Evolutionary conservation across 2,888 invertebrate genomes (phyloP), one percentile per base, ranked within the genome.

Genomic region (Villa cingulata): DNA sequence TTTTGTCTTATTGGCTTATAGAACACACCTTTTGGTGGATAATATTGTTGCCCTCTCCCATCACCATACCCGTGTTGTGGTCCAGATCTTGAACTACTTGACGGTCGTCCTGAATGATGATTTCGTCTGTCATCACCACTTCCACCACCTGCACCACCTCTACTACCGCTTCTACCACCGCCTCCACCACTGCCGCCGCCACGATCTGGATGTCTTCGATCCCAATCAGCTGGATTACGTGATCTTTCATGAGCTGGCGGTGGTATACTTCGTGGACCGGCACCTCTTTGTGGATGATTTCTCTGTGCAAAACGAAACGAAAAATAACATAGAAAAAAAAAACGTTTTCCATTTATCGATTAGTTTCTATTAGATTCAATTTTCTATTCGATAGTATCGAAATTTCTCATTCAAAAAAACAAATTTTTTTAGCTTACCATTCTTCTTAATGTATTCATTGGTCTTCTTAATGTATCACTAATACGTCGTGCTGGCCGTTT

Each of bases 401-500:
- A n/a, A n/a, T n/a, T n/a, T n/a, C n/a, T n/a, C n/a, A n/a, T n/a
- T 41, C 23, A 20, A 18, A 37, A n/a, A n/a, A n/a, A n/a, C n/a
- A n/a, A 16, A 20, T 14, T 14, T 29, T 47, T 20, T 14, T 23
- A 18, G 37, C 66, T 70, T 64, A 83, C 84, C 87, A 92, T 91
- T 72, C 91, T 76, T 55, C 90, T 74, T 49, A 92, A 70, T 40
- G 92, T 92, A 66, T 88, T 87, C 81, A 92, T 91, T 29, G 92
- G 92, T 55, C 88, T 78, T 37, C 91, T 76, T 23, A 92, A 71
- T 6, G 94, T 92, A 64, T 96, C 94, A 53, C 90, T 88, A 56
- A 98, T 77, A 55, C 94, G 83, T 56, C 94, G 80, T 12, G 96
- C 95, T 1, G 96, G 92, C 47, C 92, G 85, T 60, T 94, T 88